Evolutionary conservation across 2,888 invertebrate genomes (phyloP).

Genomic region (Griposia aprilina): DNA sequence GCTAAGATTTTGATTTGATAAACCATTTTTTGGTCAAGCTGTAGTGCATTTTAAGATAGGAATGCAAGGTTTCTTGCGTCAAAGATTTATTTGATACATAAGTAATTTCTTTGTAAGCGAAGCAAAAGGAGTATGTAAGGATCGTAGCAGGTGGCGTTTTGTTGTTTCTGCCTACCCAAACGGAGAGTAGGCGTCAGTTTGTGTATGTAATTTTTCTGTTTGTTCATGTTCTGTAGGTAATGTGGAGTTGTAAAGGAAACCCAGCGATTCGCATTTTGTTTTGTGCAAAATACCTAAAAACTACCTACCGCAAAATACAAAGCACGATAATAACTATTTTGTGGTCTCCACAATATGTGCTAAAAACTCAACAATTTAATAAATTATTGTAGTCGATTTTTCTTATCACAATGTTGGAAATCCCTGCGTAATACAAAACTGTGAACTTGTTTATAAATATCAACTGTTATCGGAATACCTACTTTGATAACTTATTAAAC

Average conservation of each 20-base stretch:
- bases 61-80: too few species aligned
- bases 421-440: constrained; percentile 38
- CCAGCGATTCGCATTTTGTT: neutral
- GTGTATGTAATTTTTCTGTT: too few species aligned
- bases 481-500: constrained; percentile 55
- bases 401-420: constrained; percentile 39
- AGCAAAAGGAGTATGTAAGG: too few species aligned
- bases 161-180: too few species aligned
- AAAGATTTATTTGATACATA: too few species aligned
- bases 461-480: constrained; percentile 32
- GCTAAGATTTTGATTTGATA: too few species aligned
- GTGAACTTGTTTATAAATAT: constrained; percentile 50
- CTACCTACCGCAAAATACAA: neutral
- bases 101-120: too few species aligned
- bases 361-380: constrained; percentile 26
- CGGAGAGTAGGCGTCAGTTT: too few species aligned
- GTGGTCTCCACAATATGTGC: constrained; percentile 13
- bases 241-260: neutral
- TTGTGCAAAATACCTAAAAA: constrained; percentile 5
- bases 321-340: neutral
- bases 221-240: neutral
- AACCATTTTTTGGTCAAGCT: too few species aligned
- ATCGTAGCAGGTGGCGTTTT: too few species aligned
- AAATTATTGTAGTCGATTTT: neutral
- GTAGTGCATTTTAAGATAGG: too few species aligned